Evolutionary conservation across 1,140 invertebrate genomes (phyloP), one percentile per base, ranked within the genome.

Genomic region (Whitmania pigra): DNA sequence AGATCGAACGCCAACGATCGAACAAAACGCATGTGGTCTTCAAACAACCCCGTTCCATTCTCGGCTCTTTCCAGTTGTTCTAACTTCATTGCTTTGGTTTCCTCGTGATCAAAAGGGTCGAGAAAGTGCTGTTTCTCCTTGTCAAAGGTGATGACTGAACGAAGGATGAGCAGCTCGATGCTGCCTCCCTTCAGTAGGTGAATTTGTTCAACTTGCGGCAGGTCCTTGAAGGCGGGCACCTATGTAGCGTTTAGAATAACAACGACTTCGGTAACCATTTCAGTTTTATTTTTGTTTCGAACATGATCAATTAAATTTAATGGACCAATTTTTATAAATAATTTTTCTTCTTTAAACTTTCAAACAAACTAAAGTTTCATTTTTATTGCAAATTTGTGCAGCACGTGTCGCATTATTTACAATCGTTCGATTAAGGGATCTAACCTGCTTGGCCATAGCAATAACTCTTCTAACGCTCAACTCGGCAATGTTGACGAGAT

Each of bases 1-100:
- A 85, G 74, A 68, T 84, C 81, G 69, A 82, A 75, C 18, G 80
- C 79, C 70, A 82, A 75, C 29, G 77, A 78, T 71, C 77, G 78
- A 40, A 81, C 83, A 75, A 86, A 85, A 54, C 80, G 79, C 81
- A 85, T 84, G 75, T 85, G 84, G 75, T 84, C 83, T 31, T 85
- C 81, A 73, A 84, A 84, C 29, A 85, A 75, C 20, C 79, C 78
- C 53, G 77, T 75, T 72, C 78, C 80, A 36, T 81, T 72, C 54
- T 74, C 74, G 54, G 73, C 74, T 31, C 20, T 40, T 22, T 69
- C 40, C 18, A 75, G 66, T 76, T 82, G 79, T 66, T 81, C 79
- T 53, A 77, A 74, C 20, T 79, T 79, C 78, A 82, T 80, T 63
- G 80, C 78, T 71, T 78, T 77, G 25, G 73, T 71, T 49, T 77